These are phyloP conservation scores for Melanotaenia parkinsoni DNA, from an alignment of 2,797 vertebrate species.

Conservation along the genomic window DNA sequence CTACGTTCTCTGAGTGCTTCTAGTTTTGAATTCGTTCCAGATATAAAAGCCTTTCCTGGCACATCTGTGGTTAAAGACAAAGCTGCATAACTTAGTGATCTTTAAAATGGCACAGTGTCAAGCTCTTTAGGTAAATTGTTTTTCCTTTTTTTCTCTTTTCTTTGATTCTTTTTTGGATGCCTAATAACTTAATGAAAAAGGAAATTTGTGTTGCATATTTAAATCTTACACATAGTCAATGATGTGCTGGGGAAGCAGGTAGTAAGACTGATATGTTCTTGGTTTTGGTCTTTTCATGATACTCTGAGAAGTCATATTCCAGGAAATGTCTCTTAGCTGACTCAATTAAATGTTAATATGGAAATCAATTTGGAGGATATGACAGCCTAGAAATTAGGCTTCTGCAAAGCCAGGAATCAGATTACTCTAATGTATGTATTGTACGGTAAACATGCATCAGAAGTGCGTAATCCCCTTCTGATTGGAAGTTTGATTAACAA, in stretches of 20 bases:
- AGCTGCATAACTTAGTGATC: no score
- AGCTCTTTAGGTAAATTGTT: no score
- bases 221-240: not conserved
- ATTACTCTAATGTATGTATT: conserved; percentile 9
- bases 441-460: conserved; percentile 1
- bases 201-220: not conserved
- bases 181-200: not conserved
- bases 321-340: not conserved
- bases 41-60: no score
- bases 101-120: no score
- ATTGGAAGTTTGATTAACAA: not conserved
- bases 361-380: not conserved
- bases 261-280: not conserved
- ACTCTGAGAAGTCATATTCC: not conserved
- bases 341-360: not conserved
- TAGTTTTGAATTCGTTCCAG: no score
- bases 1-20: no score
- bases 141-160: no score
- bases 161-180: no score
- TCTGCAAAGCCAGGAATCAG: not conserved
- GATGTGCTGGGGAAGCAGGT: not conserved
- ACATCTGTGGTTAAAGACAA: no score
- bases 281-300: not conserved
- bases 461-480: not conserved
- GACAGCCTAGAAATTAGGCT: conserved; percentile 1